These are phyloP conservation scores for Opisthograptis luteolata DNA, from an alignment of 2,888 invertebrate genomes.

Conservation along the genomic window DNA sequence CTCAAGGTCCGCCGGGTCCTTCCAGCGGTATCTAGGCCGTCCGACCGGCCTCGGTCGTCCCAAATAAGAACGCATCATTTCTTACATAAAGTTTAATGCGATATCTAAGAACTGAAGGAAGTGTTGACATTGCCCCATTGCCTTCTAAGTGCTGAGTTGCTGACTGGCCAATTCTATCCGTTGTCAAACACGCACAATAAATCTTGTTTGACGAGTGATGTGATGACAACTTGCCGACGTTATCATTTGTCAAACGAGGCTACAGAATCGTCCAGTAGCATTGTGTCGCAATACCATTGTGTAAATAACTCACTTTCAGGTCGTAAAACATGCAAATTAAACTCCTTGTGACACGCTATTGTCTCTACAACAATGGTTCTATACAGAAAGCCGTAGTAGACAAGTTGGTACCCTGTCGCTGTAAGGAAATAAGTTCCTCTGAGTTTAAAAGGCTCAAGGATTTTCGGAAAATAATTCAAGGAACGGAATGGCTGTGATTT, in stretches of 20 bases:
- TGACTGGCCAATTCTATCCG: background rate
- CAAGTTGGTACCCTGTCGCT: constrained; percentile 5
- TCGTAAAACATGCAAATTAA: constrained; percentile 50
- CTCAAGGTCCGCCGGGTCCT: too few relatives aligned
- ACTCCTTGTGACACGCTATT: constrained; percentile 54
- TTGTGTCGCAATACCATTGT: constrained; percentile 38
- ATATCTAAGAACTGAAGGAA: too few relatives aligned
- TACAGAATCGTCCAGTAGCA: constrained; percentile 14
- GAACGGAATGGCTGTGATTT: too few relatives aligned
- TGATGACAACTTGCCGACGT: constrained; percentile 6
- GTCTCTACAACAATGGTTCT: constrained; percentile 54
- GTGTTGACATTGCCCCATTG: too few relatives aligned
- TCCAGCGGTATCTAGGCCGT: too few relatives aligned
- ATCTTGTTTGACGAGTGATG: constrained; percentile 18
- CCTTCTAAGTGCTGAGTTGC: background rate
- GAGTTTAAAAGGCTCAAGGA: too few relatives aligned
- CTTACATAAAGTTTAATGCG: too few relatives aligned
- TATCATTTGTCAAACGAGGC: constrained; percentile 13
- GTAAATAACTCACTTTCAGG: constrained; percentile 34
- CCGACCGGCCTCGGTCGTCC: too few relatives aligned
- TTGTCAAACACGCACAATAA: constrained; percentile 11
- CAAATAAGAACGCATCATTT: too few relatives aligned
- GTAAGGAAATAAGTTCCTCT: background rate
- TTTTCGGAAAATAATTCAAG: too few relatives aligned
- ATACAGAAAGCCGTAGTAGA: constrained; percentile 18